phyloP scores from a whole-genome alignment of 2,113 vertebrate species.

The Scatophagus argus region DNA sequence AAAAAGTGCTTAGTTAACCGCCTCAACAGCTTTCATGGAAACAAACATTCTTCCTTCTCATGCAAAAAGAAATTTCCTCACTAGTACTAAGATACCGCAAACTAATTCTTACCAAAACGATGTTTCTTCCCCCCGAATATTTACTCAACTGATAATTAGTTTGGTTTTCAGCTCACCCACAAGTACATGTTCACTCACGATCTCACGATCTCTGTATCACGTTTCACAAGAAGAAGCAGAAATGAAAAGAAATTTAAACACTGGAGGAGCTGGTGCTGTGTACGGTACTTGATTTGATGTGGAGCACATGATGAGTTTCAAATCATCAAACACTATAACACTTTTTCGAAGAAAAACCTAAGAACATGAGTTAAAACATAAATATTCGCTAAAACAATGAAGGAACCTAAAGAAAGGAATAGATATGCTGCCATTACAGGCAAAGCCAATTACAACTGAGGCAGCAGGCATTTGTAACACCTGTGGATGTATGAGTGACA shows the following conservation, averaged over 20 bases:
- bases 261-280: constrained; percentile 21
- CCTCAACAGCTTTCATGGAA: constrained; percentile 13
- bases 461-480: constrained; percentile 23
- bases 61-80: background rate
- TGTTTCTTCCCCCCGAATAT: constrained; percentile 2
- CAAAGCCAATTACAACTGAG: constrained; percentile 31
- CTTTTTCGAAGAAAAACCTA: background rate
- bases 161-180: constrained; percentile 28
- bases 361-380: constrained; percentile 58
- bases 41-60: background rate
- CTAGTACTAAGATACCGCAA: background rate
- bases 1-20: constrained; percentile 44
- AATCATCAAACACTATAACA: constrained; percentile 3
- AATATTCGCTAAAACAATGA: constrained; percentile 59
- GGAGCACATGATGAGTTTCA: background rate
- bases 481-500: background rate
- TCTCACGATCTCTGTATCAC: background rate
- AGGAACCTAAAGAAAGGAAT: constrained; percentile 24
- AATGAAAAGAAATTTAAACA: constrained; percentile 22
- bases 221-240: background rate
- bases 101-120: background rate
- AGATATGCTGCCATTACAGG: constrained; percentile 8
- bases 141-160: background rate
- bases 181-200: no score
- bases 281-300: background rate